A percentile compares a stretch with the other conserved stretches of the same genome.
Conservation (phyloP, 2,888 invertebrate genomes). For the Stomorhina lunata region DNA sequence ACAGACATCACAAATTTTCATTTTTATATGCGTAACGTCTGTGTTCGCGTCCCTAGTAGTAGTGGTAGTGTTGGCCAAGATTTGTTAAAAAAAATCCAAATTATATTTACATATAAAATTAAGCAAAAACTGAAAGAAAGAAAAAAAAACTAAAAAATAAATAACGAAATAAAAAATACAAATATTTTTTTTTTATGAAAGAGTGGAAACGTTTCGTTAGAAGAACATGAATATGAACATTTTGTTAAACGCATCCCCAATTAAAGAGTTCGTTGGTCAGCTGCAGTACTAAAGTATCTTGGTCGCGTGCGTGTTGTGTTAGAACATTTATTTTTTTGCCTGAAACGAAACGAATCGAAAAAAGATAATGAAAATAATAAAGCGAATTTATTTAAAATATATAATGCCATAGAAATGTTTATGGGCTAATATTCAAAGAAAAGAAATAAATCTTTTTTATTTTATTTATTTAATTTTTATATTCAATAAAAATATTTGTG, state of each 20-base stretch:
- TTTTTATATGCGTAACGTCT: conserved; percentile 45
- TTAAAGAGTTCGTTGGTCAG: conserved; percentile 1
- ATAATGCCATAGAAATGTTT: conserved; percentile 28
- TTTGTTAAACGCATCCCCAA: conserved; percentile 51
- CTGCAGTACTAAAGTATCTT: conserved; percentile 48
- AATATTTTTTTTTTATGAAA: not conserved
- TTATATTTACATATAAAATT: conserved; percentile 32
- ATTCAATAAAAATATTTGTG: not conserved
- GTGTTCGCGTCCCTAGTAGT: conserved; percentile 3
- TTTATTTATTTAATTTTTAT: not conserved
- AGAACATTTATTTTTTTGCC: conserved; percentile 11
- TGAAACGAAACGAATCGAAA: not conserved
- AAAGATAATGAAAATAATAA: not conserved
- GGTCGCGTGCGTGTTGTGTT: conserved; percentile 60
- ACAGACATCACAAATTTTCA: conserved; percentile 16
- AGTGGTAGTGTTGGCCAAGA: conserved; percentile 26
- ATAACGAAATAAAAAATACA: not conserved
- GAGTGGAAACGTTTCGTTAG: not conserved
- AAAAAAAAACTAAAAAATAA: no score
- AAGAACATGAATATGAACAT: not conserved
- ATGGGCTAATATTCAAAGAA: not conserved
- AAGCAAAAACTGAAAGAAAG: conserved; percentile 13
- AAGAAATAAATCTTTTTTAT: not conserved
- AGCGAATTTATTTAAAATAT: not conserved
- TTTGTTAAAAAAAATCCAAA: conserved; percentile 37